Evolutionary conservation across 2,113 vertebrate genomes (phyloP), one percentile per base, ranked within the genome.

Genomic region (Mesitornis unicolor): DNA sequence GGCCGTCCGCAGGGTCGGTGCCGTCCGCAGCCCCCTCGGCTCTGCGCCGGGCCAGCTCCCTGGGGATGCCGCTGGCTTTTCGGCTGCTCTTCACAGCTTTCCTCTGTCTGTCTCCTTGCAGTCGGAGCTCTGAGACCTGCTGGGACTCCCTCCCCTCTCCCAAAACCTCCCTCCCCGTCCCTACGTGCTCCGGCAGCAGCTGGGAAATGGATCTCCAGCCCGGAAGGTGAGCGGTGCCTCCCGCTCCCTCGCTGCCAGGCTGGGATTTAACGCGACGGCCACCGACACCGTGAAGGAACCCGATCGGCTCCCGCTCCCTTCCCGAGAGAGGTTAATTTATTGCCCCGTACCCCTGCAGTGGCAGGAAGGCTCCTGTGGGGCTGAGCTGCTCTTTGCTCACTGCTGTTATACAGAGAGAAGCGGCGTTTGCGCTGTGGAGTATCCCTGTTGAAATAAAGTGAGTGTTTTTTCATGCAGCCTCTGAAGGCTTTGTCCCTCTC

Each of bases 1-100:
- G 71, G 69, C 79, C 1, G 94, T 98, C 87, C 93, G 98, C 59
- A 97, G 98, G 98, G 99, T 99, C 91, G 97, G 98, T 61, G 13
- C 18, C 2, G 17, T 2, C 1, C 47, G 5, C 51, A 29, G 33
- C 14, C 59, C 51, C 69, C 8, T 10, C 6, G 5, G 56, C 40
- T 4, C 7, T 7, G 40, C 1, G 1, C 1, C 0, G 24, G 69
- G 50, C 18, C 12, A 2, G 53, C 31, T n/a, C 33, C 68, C 7
- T 11, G 0, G 17, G 48, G 67, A 45, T 2, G 2, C 4, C 1
- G 11, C 13, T 12, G 0, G 17, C 4, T 26, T 13, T 20, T 31
- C 2, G 2, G 22, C 26, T 13, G 8, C 38, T 26, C 29, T 63
- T 10, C 40, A 20, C 24, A 38, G 19, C 24, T 28, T 43, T 15